phyloP scores from a whole-genome alignment of 2,113 vertebrate genomes.

The Tychaedon coryphoeus region DNA sequence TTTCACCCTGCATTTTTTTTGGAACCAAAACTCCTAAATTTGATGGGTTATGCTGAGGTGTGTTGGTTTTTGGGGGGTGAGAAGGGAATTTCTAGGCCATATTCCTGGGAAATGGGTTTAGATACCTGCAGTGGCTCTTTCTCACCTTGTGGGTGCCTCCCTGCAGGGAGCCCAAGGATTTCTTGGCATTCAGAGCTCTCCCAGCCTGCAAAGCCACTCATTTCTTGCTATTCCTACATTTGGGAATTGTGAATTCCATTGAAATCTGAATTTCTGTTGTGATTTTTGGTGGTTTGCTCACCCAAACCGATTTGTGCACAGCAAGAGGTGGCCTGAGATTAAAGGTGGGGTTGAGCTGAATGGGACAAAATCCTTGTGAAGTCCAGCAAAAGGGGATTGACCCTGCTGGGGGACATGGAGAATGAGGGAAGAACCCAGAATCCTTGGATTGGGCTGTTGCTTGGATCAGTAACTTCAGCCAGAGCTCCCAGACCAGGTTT shows the following conservation, averaged over 20 bases:
- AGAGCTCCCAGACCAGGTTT: neutral
- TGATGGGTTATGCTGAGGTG: neutral
- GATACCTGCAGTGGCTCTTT: neutral
- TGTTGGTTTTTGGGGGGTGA: fast-evolving
- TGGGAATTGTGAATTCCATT: neutral
- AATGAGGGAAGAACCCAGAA: neutral
- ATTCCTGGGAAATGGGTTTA: neutral
- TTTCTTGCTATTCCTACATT: neutral
- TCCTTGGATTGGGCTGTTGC: neutral
- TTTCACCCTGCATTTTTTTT: neutral
- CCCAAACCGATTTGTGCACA: neutral
- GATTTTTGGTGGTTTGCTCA: neutral
- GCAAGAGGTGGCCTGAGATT: neutral
- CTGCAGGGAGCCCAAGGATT: neutral
- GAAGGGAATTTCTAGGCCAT: neutral
- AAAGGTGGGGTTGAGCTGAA: neutral
- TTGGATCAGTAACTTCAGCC: neutral
- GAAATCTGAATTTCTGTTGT: neutral
- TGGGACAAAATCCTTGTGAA: neutral
- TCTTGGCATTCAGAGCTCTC: neutral
- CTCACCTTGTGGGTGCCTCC: neutral
- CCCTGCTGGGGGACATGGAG: neutral
- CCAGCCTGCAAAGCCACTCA: neutral
- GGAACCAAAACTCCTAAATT: neutral
- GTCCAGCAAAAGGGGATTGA: neutral